A percentile compares a stretch with the other conserved stretches of the same genome.
phyloP scores from a whole-genome alignment of 2,888 invertebrate genomes.

The Ophion costatus region DNA sequence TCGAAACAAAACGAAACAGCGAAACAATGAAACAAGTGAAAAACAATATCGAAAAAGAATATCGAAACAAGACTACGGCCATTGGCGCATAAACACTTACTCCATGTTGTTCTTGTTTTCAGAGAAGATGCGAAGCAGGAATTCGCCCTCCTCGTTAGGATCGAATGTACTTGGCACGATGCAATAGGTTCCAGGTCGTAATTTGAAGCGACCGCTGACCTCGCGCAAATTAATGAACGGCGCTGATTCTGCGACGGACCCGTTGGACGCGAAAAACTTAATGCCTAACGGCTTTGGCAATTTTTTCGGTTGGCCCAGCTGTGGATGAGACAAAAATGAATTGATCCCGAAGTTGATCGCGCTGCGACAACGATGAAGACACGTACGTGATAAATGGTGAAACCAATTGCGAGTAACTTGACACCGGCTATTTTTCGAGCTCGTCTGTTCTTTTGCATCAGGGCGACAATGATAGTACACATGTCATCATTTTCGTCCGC shows the following conservation, averaged over 20 bases:
- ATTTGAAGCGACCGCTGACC: constrained; percentile 95
- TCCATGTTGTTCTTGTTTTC: constrained; percentile 92
- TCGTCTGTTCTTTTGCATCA: constrained; percentile 98
- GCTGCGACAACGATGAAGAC: background rate
- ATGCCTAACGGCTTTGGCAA: constrained; percentile 90
- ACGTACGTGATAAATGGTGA: constrained; percentile 94
- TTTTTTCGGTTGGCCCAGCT: constrained; percentile 88
- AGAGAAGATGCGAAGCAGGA: no score
- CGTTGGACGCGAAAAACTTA: constrained; percentile 97
- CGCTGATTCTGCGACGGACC: constrained; percentile 94
- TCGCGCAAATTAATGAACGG: constrained; percentile 98
- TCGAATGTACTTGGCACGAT: constrained; percentile 99
- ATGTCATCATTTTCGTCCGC: constrained; percentile 95
- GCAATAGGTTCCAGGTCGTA: constrained; percentile 97
- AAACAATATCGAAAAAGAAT: background rate
- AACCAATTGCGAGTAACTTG: constrained; percentile 97
- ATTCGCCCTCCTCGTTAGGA: constrained; percentile 97
- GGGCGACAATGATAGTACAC: constrained; percentile 96
- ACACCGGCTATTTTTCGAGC: constrained; percentile 94
- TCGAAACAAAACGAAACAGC: background rate
- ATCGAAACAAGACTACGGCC: background rate
- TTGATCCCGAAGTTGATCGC: background rate
- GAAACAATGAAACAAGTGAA: no score
- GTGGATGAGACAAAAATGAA: constrained; percentile 40
- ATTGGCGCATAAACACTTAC: constrained; percentile 85